Percentiles rank a stretch among this genome's conserved stretches.
These are phyloP conservation scores for Tachina lurida DNA, from an alignment of 2,888 invertebrate genomes.

Conservation along the genomic window DNA sequence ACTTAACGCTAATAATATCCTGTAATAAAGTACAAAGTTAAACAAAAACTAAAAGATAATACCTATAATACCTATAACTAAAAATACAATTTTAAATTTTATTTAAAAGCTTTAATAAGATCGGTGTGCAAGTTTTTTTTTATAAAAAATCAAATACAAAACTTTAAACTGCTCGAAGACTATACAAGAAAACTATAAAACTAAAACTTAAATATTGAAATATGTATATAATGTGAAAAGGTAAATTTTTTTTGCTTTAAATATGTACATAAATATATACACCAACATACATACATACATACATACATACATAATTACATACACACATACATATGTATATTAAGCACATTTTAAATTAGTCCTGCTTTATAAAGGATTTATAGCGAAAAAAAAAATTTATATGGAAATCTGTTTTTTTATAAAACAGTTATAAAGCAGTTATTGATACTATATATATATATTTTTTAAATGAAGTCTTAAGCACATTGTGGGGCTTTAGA, in stretches of 20 bases:
- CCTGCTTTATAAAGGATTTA: no score
- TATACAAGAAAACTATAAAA: background rate
- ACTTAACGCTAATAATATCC: slow-evolving; percentile 23
- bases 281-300: no score
- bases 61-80: no score
- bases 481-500: no score
- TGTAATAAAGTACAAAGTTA: slow-evolving; percentile 13
- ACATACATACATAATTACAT: no score
- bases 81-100: background rate
- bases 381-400: no score
- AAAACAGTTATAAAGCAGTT: no score
- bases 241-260: background rate
- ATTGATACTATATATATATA: no score
- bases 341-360: no score
- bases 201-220: background rate
- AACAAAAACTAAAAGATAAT: background rate
- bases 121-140: background rate
- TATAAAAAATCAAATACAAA: background rate
- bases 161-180: background rate
- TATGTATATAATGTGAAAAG: background rate
- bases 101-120: background rate
- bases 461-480: no score
- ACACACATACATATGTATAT: no score
- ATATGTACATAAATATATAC: background rate
- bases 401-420: no score